Conservation (phyloP, 2,797 vertebrate genomes). For the Selene dorsalis region DNA sequence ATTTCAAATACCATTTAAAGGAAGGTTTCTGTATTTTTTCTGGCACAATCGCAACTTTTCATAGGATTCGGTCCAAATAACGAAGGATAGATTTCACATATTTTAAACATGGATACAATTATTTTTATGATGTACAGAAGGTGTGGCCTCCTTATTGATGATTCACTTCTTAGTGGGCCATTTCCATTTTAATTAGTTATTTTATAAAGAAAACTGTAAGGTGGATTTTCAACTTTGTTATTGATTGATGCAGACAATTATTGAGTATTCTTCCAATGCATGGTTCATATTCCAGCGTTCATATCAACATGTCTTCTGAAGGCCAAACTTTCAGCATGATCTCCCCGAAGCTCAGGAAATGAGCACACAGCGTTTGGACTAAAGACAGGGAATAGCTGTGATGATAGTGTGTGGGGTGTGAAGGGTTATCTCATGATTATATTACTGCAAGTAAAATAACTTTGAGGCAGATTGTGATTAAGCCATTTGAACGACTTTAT, state of each 20-base stretch:
- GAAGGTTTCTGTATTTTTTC: neutral
- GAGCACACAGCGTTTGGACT: neutral
- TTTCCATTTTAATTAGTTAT: neutral
- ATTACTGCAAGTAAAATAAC: slow-evolving; percentile 60
- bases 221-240: neutral
- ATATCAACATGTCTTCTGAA: neutral
- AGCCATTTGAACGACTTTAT: slow-evolving; percentile 36
- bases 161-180: too few relatives aligned
- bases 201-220: neutral
- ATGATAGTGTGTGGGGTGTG: slow-evolving; percentile 10
- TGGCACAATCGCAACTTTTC: neutral
- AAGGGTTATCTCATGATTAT: slow-evolving; percentile 21
- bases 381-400: neutral
- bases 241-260: neutral
- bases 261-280: neutral
- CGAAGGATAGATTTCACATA: neutral
- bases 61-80: neutral
- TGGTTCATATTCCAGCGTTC: neutral
- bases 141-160: neutral
- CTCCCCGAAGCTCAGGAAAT: neutral
- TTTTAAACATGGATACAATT: neutral
- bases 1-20: slow-evolving; percentile 8
- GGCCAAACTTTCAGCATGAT: neutral
- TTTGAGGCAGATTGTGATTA: slow-evolving; percentile 30
- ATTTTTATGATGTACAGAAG: neutral